A percentile compares a stretch with the other conserved stretches of the same genome.
phyloP scores from a whole-genome alignment of 2,113 vertebrate species.

The Sigmodon hispidus region DNA sequence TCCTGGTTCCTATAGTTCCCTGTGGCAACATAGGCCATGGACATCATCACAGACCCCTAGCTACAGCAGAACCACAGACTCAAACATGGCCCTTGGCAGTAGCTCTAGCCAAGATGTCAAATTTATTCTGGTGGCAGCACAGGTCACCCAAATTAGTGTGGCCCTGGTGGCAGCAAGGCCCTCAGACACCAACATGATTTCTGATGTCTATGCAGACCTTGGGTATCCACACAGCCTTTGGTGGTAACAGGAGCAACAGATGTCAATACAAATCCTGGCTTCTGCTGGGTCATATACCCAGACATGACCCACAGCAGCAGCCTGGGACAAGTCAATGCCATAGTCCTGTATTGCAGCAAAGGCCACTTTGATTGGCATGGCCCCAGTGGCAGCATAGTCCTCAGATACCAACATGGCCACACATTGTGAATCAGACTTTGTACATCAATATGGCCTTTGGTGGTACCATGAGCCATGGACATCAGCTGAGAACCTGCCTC shows the following conservation, averaged over 20 bases:
- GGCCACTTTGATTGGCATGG: background rate
- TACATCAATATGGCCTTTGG: no score
- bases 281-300: background rate
- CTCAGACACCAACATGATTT: background rate
- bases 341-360: background rate
- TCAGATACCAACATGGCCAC: background rate
- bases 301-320: background rate
- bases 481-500: no score
- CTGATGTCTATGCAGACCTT: background rate
- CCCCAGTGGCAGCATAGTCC: background rate
- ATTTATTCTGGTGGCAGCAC: background rate
- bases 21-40: background rate
- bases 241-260: background rate
- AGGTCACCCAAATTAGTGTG: background rate
- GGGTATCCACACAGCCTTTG: accelerated
- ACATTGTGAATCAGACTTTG: no score
- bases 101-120: background rate
- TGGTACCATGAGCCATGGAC: no score
- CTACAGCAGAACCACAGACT: background rate
- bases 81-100: background rate
- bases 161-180: background rate
- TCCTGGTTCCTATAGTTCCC: background rate
- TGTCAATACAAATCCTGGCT: background rate
- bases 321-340: background rate
- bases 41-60: background rate